Base-by-base conservation (phyloP, 2,888 invertebrate genomes). In the Griposia aprilina region DNA sequence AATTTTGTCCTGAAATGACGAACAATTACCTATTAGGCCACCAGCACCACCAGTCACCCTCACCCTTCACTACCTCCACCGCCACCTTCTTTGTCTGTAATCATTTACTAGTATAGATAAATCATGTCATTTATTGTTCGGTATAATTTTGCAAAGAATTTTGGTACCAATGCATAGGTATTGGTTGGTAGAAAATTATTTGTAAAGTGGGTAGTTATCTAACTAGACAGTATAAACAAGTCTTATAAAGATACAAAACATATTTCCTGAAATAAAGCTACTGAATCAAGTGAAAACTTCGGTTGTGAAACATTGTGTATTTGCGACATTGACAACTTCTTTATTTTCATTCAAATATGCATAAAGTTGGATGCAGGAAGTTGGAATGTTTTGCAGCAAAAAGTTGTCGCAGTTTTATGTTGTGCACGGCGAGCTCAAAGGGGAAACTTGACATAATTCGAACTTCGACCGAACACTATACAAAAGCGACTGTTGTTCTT, bases 1-100 rank as follows among this genome's bases (percentile, higher is more conserved):
- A 77, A 96, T 93, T 80, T 80, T 91, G 74, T 96, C 96, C 96
- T 96, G 90, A 41, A 92, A 91, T 55, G 50, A 62, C 2, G 2
- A 65, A 50, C 7, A 52, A 13, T 36, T 36, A 36, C 30, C 30
- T 36, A 70, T 78, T 59, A 68, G 52, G 7, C 3, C 4, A 41
- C 13, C 10, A 52, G 17, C 55, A 48, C 20, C 36, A 63, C 30
- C n/a, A 45, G 45, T 5, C 10, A 30, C 26, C 41, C 17, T 26
- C 11, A 11, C 10, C 50, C 30, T 13, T 10, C 48, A 6, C 20
- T 65, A 15, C 36, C 36, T 5, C 10, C 4, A 30, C 11, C 36
- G 5, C 17, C 36, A 11, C n/a, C n/a, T n/a, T 36, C n/a, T 17
- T 36, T 55, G 20, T 52, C 55, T 68, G 10, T n/a, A 52, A 68